These are phyloP conservation scores for Pollenia angustigena DNA, from an alignment of 2,888 invertebrate genomes.

Conservation along the genomic window DNA sequence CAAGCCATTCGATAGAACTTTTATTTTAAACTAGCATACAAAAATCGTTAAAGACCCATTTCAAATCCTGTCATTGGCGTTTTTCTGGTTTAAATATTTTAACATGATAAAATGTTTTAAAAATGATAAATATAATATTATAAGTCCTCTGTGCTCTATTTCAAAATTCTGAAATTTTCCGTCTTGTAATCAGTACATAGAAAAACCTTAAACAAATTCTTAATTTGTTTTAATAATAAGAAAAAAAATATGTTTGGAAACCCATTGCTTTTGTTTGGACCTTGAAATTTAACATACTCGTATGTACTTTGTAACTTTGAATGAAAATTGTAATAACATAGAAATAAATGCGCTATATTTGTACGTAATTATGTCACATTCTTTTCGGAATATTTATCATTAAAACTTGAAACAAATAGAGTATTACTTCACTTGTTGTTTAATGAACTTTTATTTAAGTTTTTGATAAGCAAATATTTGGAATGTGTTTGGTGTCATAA, in stretches of 20 bases:
- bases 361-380: neutral
- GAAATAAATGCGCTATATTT: conserved; percentile 12
- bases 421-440: conserved; percentile 8
- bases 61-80: too few species aligned
- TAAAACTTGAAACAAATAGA: neutral
- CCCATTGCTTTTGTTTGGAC: conserved; percentile 12
- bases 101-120: too few species aligned
- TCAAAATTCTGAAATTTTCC: neutral
- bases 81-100: too few species aligned
- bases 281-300: conserved; percentile 11
- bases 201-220: conserved; percentile 20
- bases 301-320: conserved; percentile 5
- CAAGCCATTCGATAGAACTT: too few species aligned
- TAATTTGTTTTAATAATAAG: conserved; percentile 36
- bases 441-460: too few species aligned
- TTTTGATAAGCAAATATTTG: too few species aligned
- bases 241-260: conserved; percentile 10
- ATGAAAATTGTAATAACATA: neutral
- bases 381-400: neutral
- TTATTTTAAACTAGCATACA: too few species aligned
- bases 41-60: too few species aligned
- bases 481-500: too few species aligned
- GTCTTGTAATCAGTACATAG: conserved; percentile 34
- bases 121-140: too few species aligned
- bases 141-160: too few species aligned